Conservation (phyloP, 2,113 vertebrate genomes). For the Cyanoramphus novaezelandiae region DNA sequence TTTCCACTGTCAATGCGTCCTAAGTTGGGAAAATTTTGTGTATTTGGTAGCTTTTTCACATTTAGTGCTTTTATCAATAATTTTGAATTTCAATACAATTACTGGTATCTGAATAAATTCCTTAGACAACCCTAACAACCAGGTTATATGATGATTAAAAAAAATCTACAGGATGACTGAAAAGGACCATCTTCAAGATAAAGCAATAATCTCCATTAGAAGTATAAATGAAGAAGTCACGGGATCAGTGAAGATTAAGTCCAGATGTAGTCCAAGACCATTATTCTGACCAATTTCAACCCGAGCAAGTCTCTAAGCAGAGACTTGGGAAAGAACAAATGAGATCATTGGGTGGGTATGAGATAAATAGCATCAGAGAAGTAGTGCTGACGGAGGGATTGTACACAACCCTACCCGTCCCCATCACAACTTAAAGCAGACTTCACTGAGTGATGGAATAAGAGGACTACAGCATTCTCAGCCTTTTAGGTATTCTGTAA, state of each 20-base stretch:
- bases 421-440: not conserved
- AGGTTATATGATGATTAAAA: not conserved
- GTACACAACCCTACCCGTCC: not conserved
- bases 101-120: not conserved
- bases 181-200: not conserved
- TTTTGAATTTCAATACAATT: not conserved
- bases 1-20: not conserved
- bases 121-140: not conserved
- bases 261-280: not conserved
- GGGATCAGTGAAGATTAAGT: not conserved
- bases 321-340: not conserved
- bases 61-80: not conserved
- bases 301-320: not conserved
- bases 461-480: not conserved
- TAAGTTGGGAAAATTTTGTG: not conserved
- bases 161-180: not conserved
- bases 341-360: not conserved
- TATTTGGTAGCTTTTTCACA: not conserved
- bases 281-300: not conserved
- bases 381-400: not conserved
- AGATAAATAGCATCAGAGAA: not conserved
- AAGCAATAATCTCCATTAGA: not conserved
- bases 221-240: not conserved
- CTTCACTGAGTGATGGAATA: not conserved
- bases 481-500: not conserved